A percentile compares a stretch with the other conserved stretches of the same genome.
These are phyloP conservation scores for Vespertilio murinus DNA, from an alignment of 2,797 vertebrate genomes.

Conservation along the genomic window DNA sequence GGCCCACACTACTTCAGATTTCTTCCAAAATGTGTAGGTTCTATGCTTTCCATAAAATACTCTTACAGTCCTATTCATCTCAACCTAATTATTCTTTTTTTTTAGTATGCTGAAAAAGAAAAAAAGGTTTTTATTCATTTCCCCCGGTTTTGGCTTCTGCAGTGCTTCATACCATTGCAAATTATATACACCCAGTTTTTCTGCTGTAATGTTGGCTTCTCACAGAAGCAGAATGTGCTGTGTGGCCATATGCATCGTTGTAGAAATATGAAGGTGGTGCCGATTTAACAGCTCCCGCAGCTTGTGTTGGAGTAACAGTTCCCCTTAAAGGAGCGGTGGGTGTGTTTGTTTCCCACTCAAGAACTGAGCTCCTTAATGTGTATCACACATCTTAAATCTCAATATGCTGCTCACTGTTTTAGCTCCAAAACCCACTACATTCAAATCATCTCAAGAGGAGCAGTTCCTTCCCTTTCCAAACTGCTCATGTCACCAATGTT, in stretches of 20 bases:
- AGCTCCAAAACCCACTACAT: conserved; percentile 45
- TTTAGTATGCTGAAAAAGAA: neutral
- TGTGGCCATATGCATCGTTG: conserved; percentile 14
- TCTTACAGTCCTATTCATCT: conserved; percentile 2
- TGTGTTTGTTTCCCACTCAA: conserved; percentile 74
- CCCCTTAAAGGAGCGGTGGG: conserved; percentile 57
- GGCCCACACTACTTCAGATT: neutral
- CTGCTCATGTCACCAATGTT: neutral
- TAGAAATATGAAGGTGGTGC: conserved; percentile 56
- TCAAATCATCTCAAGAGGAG: conserved; percentile 47
- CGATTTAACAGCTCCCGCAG: conserved; percentile 53
- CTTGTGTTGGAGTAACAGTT: conserved; percentile 63
- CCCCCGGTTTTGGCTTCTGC: conserved; percentile 21
- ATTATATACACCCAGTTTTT: neutral
- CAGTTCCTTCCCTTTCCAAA: conserved; percentile 29
- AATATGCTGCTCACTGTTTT: conserved; percentile 71
- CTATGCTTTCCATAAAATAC: neutral
- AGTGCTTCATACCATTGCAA: conserved; percentile 37
- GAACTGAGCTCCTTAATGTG: conserved; percentile 62
- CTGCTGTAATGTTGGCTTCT: conserved; percentile 16
- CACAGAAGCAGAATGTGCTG: neutral
- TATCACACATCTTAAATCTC: conserved; percentile 75
- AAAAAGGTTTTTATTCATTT: conserved; percentile 4
- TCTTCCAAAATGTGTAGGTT: neutral
- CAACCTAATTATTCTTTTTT: conserved; percentile 17